phyloP scores from a whole-genome alignment of 2,113 vertebrate species.

The Chlamydotis undulata region DNA sequence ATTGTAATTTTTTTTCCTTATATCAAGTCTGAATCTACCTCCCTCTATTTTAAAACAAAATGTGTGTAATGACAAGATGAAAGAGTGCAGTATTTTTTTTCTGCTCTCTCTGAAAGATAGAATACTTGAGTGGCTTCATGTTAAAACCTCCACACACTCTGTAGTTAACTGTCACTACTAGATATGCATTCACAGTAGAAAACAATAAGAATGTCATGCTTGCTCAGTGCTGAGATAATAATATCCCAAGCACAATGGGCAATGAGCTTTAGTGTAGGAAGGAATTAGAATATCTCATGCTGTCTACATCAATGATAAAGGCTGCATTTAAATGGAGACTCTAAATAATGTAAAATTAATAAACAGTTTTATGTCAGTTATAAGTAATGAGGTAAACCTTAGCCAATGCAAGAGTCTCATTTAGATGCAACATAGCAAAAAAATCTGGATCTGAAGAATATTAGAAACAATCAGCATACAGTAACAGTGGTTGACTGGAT shows the following conservation, averaged over 20 bases:
- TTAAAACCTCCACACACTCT: neutral
- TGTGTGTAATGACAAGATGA: neutral
- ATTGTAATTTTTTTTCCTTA: no score
- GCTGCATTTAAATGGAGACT: constrained; percentile 53
- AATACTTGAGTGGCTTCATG: neutral
- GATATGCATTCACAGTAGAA: neutral
- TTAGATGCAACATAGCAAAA: constrained; percentile 65
- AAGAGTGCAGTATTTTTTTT: neutral
- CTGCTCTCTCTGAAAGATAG: neutral
- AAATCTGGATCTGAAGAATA: constrained; percentile 62
- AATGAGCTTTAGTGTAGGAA: constrained; percentile 35
- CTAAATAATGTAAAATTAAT: constrained; percentile 63
- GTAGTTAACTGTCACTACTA: constrained; percentile 27
- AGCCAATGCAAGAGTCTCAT: constrained; percentile 44
- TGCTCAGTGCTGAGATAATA: constrained; percentile 41
- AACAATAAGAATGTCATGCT: constrained; percentile 14
- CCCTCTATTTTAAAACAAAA: neutral
- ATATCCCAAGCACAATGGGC: constrained; percentile 30
- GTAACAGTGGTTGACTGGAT: constrained; percentile 60
- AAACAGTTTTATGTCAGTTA: constrained; percentile 72
- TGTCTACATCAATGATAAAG: constrained; percentile 70
- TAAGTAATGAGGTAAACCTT: constrained; percentile 69
- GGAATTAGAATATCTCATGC: constrained; percentile 69
- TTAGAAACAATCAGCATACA: constrained; percentile 24
- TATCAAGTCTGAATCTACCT: no score